A percentile compares a stretch with the other conserved stretches of the same genome.
phyloP scores from a whole-genome alignment of 1,140 invertebrate genomes.

The Saccostrea echinata region DNA sequence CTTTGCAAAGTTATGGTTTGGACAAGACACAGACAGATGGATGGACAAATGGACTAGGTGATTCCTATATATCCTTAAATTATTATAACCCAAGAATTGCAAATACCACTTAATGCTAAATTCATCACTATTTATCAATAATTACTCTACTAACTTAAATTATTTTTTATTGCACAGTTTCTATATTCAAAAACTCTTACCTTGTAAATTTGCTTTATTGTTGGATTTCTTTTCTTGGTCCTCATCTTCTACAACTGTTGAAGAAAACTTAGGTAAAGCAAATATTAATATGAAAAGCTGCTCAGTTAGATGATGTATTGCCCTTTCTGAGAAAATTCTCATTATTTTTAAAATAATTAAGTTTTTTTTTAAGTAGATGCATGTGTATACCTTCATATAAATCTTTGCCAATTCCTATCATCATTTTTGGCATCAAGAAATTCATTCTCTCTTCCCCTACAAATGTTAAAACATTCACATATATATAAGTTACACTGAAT shows the following conservation, averaged over 20 bases:
- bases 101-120: too few relatives aligned
- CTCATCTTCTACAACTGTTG: background rate
- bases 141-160: background rate
- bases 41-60: too few relatives aligned
- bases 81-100: too few relatives aligned
- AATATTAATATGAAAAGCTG: background rate
- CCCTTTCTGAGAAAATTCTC: background rate
- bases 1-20: too few relatives aligned
- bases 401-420: background rate
- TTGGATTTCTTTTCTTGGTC: background rate
- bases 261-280: background rate
- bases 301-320: background rate
- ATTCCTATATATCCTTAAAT: too few relatives aligned
- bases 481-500: background rate
- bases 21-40: too few relatives aligned
- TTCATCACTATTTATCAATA: too few relatives aligned
- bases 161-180: background rate
- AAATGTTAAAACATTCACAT: background rate
- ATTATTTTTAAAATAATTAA: background rate
- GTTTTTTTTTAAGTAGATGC: background rate
- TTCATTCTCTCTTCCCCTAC: conserved; percentile 26
- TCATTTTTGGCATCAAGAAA: conserved; percentile 27
- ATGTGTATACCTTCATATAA: conserved; percentile 1
- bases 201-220: background rate
- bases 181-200: background rate